phyloP scores from a whole-genome alignment of 2,888 invertebrate genomes.

The Cerceris rybyensis region DNA sequence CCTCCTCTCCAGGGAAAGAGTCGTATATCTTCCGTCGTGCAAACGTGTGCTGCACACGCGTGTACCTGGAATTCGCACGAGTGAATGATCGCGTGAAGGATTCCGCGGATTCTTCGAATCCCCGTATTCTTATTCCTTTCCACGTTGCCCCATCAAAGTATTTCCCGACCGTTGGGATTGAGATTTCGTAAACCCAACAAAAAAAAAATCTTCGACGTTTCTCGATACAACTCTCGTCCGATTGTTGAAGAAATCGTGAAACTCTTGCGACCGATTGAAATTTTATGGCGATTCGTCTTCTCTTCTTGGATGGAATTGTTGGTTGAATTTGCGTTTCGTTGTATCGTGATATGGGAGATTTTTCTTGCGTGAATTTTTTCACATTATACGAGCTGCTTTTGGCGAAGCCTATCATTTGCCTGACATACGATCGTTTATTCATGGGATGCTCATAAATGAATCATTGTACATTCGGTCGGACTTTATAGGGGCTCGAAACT shows the following conservation, averaged over 20 bases:
- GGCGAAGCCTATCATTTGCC: constrained; percentile 42
- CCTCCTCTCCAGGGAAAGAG: constrained; percentile 14
- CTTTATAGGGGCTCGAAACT: constrained; percentile 30
- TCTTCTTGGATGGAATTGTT: too few relatives aligned
- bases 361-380: constrained; percentile 18
- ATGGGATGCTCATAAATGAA: constrained; percentile 58
- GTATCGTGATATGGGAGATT: neutral
- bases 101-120: constrained; percentile 45
- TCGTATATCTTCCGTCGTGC: constrained; percentile 26
- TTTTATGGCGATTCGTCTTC: too few relatives aligned
- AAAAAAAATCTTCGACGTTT: neutral
- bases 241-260: too few relatives aligned
- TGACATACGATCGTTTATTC: constrained; percentile 56
- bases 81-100: constrained; percentile 35
- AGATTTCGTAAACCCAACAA: constrained; percentile 9
- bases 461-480: constrained; percentile 48
- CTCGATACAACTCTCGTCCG: neutral
- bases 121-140: constrained; percentile 32
- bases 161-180: constrained; percentile 24
- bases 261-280: too few relatives aligned
- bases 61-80: constrained; percentile 41
- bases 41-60: neutral
- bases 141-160: constrained; percentile 10
- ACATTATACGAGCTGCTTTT: constrained; percentile 29
- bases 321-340: constrained; percentile 5